Conservation (phyloP, 2,888 invertebrate species). For the Dryobotodes eremita region DNA sequence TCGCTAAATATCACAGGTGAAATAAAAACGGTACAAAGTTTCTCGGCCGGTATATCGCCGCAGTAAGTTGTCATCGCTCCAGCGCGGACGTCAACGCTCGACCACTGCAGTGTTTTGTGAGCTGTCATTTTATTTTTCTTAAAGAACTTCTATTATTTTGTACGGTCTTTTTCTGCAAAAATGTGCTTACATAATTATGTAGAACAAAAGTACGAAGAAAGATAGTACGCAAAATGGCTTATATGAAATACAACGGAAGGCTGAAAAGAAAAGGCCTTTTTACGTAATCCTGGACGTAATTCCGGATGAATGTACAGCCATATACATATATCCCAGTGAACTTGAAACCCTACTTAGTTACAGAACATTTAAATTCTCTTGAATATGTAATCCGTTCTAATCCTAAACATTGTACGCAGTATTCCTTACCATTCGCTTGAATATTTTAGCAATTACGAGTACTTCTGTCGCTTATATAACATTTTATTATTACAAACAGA, state of each 20-base stretch:
- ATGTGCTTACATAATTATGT: background rate
- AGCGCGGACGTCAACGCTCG: conserved; percentile 58
- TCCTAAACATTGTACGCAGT: conserved; percentile 53
- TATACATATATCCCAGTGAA: conserved; percentile 36
- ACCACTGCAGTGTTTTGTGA: conserved; percentile 59
- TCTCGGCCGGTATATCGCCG: conserved; percentile 56
- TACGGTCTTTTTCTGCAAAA: background rate
- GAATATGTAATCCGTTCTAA: conserved; percentile 59
- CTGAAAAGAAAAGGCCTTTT: conserved; percentile 37
- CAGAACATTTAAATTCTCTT: conserved; percentile 62
- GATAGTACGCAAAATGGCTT: conserved; percentile 28
- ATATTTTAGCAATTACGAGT: conserved; percentile 46
- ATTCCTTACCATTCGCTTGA: conserved; percentile 48
- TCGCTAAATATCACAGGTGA: conserved; percentile 33
- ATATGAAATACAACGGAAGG: conserved; percentile 10
- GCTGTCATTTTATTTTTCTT: conserved; percentile 23
- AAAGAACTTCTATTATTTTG: conserved; percentile 8
- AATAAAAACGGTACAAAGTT: conserved; percentile 44
- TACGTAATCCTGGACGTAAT: conserved; percentile 55
- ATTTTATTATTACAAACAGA: conserved; percentile 38
- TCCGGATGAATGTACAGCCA: conserved; percentile 25
- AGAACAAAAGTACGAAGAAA: conserved; percentile 12
- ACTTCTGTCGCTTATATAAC: conserved; percentile 54
- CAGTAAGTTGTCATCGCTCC: conserved; percentile 56
- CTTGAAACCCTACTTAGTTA: conserved; percentile 54